Evolutionary conservation across 2,113 vertebrate genomes (phyloP), one percentile per base, ranked within the genome.

Genomic region (Pomatostomus ruficeps): DNA sequence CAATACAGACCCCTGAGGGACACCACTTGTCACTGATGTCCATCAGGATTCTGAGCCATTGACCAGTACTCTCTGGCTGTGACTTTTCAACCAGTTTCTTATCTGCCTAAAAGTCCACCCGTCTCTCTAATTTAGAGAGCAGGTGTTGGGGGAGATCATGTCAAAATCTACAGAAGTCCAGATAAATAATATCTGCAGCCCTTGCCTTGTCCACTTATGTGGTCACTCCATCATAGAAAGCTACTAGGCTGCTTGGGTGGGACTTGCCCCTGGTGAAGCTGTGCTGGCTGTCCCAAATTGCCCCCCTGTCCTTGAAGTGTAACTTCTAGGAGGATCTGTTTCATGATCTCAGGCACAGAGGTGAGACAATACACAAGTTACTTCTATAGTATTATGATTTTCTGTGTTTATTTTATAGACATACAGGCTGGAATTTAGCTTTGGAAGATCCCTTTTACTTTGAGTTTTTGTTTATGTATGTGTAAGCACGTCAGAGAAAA

Each of bases 181-280:
- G 42, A 55, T 57, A 49, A 72, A 20, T 79, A 12, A 16, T 31
- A 28, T 16, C 9, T 72, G 14, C 12, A 42, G 42, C 25, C 35
- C 18, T 79, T 88, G 9, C 11, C 22, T 72, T 49, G 49, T 43
- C 31, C 21, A 20, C 28, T 45, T 43, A 11, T 0, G 5, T 43
- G 38, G 46, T 61, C 38, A 14, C 18, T 77, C 33, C 33, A 23
- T 76, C 33, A 15, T 11, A n/a, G 62, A 68, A 51, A 33, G 45
- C 33, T 28, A 28, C 8, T 52, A 8, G 16, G 23, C 61, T 86
- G 26, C 8, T 77, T 0, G 0, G 14, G 5, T 76, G n/a, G n/a
- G n/a, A n/a, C 38, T 38, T 68, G n/a, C 28, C 63, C 55, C 38
- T 61, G 18, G 8, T 68, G 28, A 61, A 77, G 46, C 22, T 68